phyloP scores from a whole-genome alignment of 1,140 invertebrate species.

The Eueides isabella region DNA sequence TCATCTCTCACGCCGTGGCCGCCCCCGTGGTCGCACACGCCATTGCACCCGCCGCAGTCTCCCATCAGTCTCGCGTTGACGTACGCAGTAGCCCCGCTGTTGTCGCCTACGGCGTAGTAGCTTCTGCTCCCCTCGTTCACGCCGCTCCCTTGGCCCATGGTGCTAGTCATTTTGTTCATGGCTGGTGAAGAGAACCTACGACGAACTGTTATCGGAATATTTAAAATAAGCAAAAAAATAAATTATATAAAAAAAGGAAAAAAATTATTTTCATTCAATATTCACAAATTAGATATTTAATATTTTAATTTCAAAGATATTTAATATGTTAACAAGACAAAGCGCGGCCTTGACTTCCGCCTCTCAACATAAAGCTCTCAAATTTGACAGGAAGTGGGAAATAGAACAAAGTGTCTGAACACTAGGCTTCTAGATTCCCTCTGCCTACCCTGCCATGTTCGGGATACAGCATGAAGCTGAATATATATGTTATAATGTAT shows the following conservation, averaged over 20 bases:
- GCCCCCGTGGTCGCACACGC: constrained; percentile 53
- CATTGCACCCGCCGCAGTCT: constrained; percentile 62
- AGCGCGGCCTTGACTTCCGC: too few species aligned
- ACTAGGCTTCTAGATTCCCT: background rate
- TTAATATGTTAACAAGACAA: too few species aligned
- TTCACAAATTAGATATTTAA: too few species aligned
- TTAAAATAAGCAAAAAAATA: too few species aligned
- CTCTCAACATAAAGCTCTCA: constrained; percentile 49
- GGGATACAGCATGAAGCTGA: background rate
- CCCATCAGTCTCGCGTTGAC: constrained; percentile 59
- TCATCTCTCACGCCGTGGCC: constrained; percentile 58
- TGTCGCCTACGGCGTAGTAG: constrained; percentile 47
- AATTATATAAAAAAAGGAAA: too few species aligned
- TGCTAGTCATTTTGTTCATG: constrained; percentile 48
- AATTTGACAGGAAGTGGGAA: background rate
- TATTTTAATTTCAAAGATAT: too few species aligned
- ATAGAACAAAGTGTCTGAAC: background rate
- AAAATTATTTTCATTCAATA: too few species aligned
- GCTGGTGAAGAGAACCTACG: constrained; percentile 60
- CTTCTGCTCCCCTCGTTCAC: constrained; percentile 46
- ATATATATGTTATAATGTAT: too few species aligned
- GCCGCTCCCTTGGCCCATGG: constrained; percentile 41
- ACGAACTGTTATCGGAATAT: constrained; percentile 58
- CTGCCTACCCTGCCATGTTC: background rate
- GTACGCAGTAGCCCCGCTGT: constrained; percentile 51